Conservation (phyloP, 2,888 invertebrate genomes). For the Tipula helvola region DNA sequence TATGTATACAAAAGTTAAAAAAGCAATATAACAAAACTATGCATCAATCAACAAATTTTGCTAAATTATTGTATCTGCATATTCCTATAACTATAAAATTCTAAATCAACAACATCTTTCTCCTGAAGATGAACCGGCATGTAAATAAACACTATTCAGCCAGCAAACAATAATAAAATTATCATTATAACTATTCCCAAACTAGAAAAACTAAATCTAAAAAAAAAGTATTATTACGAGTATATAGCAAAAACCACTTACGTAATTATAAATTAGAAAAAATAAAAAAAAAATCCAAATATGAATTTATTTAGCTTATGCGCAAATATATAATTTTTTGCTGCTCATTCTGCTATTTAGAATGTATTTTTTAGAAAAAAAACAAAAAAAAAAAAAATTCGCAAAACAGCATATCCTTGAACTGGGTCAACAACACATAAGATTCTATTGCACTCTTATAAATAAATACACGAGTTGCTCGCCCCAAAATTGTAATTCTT, state of each 20-base stretch:
- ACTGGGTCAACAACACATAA: slow-evolving; percentile 12
- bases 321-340: neutral
- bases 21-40: neutral
- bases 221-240: neutral
- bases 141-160: neutral
- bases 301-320: slow-evolving; percentile 9
- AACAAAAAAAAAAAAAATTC: neutral
- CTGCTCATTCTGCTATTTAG: neutral
- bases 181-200: neutral
- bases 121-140: neutral
- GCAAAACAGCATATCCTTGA: slow-evolving; percentile 11
- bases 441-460: slow-evolving; percentile 11
- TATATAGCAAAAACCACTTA: slow-evolving; percentile 4
- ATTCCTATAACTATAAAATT: neutral
- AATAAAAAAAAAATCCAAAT: neutral
- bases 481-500: neutral
- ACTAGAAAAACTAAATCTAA: neutral
- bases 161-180: neutral
- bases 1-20: neutral
- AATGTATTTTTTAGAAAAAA: slow-evolving; percentile 7
- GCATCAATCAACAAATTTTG: neutral
- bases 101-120: neutral
- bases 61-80: neutral
- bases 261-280: neutral
- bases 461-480: neutral